These are phyloP conservation scores for Tipula confusa DNA, from an alignment of 2,888 invertebrate species.

Conservation along the genomic window DNA sequence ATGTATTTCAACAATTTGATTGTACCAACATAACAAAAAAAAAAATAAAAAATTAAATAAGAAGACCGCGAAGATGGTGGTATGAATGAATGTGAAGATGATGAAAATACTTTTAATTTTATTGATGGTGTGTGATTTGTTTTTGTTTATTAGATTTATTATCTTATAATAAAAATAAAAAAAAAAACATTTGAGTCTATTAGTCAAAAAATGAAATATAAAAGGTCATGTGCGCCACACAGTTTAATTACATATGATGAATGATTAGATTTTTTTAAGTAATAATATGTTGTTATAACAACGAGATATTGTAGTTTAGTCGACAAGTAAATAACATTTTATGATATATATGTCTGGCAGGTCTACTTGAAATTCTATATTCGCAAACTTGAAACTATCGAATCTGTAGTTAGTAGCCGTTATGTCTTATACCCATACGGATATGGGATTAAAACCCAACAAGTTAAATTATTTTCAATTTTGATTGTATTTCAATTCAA, in stretches of 20 bases:
- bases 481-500: too few species aligned
- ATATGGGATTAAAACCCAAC: too few species aligned
- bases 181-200: neutral
- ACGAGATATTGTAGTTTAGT: neutral
- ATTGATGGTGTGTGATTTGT: neutral
- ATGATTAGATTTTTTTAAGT: neutral
- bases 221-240: neutral
- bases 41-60: too few species aligned
- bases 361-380: too few species aligned
- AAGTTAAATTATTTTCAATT: too few species aligned
- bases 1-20: neutral
- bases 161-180: neutral
- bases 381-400: too few species aligned
- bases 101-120: neutral
- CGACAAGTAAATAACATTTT: neutral
- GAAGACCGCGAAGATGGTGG: neutral
- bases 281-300: too few species aligned
- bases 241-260: neutral
- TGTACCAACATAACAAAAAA: neutral
- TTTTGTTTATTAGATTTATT: neutral
- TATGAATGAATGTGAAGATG: neutral
- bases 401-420: too few species aligned
- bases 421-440: too few species aligned
- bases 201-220: neutral
- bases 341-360: neutral